phyloP scores from a whole-genome alignment of 1,140 invertebrate genomes.

The Drosophila burlai region DNA sequence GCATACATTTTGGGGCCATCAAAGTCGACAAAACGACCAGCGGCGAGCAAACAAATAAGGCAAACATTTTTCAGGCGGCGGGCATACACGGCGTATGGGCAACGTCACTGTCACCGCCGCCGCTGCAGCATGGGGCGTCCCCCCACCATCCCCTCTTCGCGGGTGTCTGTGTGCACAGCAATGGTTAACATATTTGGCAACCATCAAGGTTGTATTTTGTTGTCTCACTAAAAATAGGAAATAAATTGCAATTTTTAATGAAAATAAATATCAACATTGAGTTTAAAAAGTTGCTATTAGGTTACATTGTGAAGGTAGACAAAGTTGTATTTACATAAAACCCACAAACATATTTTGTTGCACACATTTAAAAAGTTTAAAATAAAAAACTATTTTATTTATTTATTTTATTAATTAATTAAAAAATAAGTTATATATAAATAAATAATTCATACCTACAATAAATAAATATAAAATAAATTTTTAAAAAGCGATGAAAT shows the following conservation, averaged over 20 bases:
- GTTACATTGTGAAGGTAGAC: background rate
- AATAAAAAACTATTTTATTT: no score
- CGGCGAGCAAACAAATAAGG: slow-evolving; percentile 52
- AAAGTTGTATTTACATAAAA: background rate
- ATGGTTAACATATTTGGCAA: slow-evolving; percentile 5
- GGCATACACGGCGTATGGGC: slow-evolving; percentile 43
- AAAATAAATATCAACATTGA: background rate
- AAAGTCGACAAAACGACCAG: slow-evolving; percentile 64
- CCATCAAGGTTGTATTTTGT: background rate
- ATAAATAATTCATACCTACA: no score
- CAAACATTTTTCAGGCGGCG: slow-evolving; percentile 45
- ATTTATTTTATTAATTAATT: no score
- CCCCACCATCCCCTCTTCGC: background rate
- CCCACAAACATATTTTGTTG: no score
- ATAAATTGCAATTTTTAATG: background rate
- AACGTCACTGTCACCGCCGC: slow-evolving; percentile 23
- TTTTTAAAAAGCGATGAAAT: no score
- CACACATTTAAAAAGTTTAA: no score
- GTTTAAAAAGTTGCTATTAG: background rate
- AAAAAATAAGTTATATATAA: no score
- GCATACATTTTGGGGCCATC: slow-evolving; percentile 54
- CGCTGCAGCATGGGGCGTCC: slow-evolving; percentile 1
- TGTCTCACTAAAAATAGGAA: background rate
- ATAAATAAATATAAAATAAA: no score
- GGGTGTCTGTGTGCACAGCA: slow-evolving; percentile 3